These are phyloP conservation scores for Tenthredo livida DNA, from an alignment of 2,888 invertebrate genomes.

Conservation along the genomic window DNA sequence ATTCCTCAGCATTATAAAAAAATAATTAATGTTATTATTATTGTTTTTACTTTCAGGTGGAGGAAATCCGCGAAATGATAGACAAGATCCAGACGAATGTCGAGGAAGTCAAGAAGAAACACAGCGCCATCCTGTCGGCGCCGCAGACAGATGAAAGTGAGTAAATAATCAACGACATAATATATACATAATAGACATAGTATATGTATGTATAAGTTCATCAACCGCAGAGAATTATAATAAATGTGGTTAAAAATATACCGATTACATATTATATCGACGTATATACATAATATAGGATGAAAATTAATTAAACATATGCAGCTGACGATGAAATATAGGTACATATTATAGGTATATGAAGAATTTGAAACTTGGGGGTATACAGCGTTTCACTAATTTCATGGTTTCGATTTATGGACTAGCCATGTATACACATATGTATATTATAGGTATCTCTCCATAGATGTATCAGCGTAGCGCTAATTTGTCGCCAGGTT, in stretches of 20 bases:
- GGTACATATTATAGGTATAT: no score
- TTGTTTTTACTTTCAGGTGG: constrained; percentile 85
- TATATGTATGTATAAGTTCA: not conserved
- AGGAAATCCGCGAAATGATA: constrained; percentile 99
- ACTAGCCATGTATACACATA: not conserved
- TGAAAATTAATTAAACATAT: no score
- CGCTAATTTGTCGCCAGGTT: not conserved
- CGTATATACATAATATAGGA: no score
- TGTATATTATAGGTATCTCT: not conserved
- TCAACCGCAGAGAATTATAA: not conserved
- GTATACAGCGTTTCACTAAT: not conserved
- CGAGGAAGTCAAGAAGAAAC: constrained; percentile 99
- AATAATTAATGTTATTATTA: not conserved
- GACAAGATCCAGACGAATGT: constrained; percentile 99
- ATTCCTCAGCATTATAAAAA: no score
- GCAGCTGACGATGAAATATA: no score
- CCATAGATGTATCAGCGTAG: not conserved
- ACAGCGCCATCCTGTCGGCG: constrained; percentile 98
- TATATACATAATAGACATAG: not conserved
- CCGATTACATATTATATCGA: not conserved
- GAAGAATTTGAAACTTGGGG: no score
- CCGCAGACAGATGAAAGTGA: constrained; percentile 99
- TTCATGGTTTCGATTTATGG: not conserved
- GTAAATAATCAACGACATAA: constrained; percentile 70
- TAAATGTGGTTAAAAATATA: not conserved